phyloP scores from a whole-genome alignment of 2,888 invertebrate genomes.

The Cetonia aurata region DNA sequence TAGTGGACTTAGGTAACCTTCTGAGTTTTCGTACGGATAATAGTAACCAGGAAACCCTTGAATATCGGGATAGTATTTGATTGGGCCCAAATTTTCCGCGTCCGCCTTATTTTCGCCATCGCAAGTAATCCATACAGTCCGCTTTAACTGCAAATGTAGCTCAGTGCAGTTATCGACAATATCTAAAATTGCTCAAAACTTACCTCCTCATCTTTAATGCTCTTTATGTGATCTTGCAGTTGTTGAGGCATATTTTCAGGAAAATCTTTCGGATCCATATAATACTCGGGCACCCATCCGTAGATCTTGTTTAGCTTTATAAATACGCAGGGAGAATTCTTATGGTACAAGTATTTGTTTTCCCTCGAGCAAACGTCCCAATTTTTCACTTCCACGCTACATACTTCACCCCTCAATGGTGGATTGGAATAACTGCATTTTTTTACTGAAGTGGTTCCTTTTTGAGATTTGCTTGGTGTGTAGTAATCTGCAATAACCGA shows the following conservation, averaged over 20 bases:
- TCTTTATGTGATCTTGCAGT: conserved; percentile 76
- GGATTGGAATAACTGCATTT: conserved; percentile 62
- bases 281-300: conserved; percentile 89
- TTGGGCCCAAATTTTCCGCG: conserved; percentile 89
- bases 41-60: conserved; percentile 91
- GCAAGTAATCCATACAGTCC: conserved; percentile 91
- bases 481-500: conserved; percentile 62
- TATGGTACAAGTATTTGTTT: conserved; percentile 90
- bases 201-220: conserved; percentile 66
- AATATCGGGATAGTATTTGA: conserved; percentile 81
- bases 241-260: conserved; percentile 82
- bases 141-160: conserved; percentile 18
- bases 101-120: conserved; percentile 95
- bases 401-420: conserved; percentile 76
- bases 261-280: conserved; percentile 77
- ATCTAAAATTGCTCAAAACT: conserved; percentile 47
- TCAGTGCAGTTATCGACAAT: too few relatives aligned
- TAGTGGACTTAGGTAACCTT: conserved; percentile 89
- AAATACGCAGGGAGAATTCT: conserved; percentile 93
- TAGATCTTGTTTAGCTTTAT: conserved; percentile 96
- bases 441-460: conserved; percentile 63
- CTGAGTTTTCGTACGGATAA: conserved; percentile 89
- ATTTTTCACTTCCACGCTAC: conserved; percentile 86
- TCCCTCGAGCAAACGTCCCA: conserved; percentile 87
- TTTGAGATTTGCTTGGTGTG: conserved; percentile 64